These are phyloP conservation scores for Ophion ventricosus DNA, from an alignment of 2,888 invertebrate species.

Conservation along the genomic window DNA sequence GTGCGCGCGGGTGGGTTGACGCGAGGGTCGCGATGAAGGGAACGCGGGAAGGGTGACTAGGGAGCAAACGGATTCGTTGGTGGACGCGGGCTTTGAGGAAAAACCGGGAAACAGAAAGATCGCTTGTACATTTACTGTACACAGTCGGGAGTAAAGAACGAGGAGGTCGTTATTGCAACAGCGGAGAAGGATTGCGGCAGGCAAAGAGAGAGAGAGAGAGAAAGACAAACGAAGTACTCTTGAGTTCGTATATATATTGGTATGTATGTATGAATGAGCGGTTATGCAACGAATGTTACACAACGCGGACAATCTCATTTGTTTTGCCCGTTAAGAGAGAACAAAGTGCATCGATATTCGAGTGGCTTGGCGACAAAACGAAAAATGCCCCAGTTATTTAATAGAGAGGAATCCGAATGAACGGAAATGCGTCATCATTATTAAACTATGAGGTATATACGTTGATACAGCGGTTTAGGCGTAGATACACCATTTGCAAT, in stretches of 20 bases:
- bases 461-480: too few relatives aligned
- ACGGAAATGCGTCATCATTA: not conserved
- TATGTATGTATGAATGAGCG: not conserved
- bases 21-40: not conserved
- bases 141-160: conserved; percentile 3
- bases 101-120: conserved; percentile 54
- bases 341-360: conserved; percentile 49
- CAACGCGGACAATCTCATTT: conserved; percentile 49
- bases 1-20: conserved; percentile 62
- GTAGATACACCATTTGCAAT: too few relatives aligned
- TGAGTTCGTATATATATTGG: conserved; percentile 1
- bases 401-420: not conserved
- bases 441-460: too few relatives aligned
- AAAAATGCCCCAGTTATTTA: not conserved
- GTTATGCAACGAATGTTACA: conserved; percentile 53
- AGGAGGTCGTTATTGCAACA: conserved; percentile 9
- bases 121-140: conserved; percentile 22
- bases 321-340: conserved; percentile 51
- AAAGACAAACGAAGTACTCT: not conserved
- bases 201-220: conserved; percentile 6
- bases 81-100: conserved; percentile 43
- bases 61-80: not conserved
- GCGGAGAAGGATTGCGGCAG: not conserved
- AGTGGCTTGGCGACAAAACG: conserved; percentile 7
- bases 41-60: not conserved